These are phyloP conservation scores for Trididemnum clinides DNA, from an alignment of 23 tunicate species.

Conservation along the genomic window DNA sequence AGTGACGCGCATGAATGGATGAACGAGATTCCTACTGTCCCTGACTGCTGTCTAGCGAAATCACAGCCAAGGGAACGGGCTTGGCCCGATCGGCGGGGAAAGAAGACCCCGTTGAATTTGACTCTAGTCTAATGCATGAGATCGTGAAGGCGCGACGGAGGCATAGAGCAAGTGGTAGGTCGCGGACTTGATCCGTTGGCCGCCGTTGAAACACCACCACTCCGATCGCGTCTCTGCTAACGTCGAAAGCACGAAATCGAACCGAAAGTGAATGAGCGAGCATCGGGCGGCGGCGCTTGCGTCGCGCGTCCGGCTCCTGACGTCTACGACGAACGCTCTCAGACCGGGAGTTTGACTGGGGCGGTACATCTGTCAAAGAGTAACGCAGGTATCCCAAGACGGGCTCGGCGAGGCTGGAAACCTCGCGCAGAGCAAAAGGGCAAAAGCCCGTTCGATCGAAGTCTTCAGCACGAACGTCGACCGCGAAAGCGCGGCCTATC, in stretches of 20 bases:
- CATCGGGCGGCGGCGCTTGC: background rate
- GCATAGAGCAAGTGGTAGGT: constrained; percentile 42
- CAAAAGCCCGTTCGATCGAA: background rate
- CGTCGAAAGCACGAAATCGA: background rate
- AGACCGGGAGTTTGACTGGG: constrained; percentile 38
- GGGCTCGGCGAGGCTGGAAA: constrained; percentile 29
- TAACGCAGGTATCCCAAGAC: constrained; percentile 44
- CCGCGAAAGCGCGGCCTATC: constrained; percentile 57
- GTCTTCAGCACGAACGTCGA: constrained; percentile 9
- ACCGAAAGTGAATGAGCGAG: background rate
- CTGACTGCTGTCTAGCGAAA: constrained; percentile 42
- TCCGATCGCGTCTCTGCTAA: constrained; percentile 9
- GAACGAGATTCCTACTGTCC: constrained; percentile 54
- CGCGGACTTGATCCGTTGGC: too few species aligned
- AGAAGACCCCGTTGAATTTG: constrained; percentile 48
- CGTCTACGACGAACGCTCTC: background rate
- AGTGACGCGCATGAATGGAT: constrained; percentile 45
- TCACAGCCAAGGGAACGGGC: constrained; percentile 59
- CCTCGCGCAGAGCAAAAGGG: constrained; percentile 43
- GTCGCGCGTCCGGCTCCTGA: background rate
- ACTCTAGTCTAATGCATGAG: constrained; percentile 36
- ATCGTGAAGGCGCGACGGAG: constrained; percentile 22
- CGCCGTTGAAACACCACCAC: constrained; percentile 48
- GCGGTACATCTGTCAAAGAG: constrained; percentile 40
- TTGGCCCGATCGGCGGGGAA: constrained; percentile 41